Evolutionary conservation across 2,113 vertebrate species (phyloP).

Genomic region (Aptenodytes forsteri): DNA sequence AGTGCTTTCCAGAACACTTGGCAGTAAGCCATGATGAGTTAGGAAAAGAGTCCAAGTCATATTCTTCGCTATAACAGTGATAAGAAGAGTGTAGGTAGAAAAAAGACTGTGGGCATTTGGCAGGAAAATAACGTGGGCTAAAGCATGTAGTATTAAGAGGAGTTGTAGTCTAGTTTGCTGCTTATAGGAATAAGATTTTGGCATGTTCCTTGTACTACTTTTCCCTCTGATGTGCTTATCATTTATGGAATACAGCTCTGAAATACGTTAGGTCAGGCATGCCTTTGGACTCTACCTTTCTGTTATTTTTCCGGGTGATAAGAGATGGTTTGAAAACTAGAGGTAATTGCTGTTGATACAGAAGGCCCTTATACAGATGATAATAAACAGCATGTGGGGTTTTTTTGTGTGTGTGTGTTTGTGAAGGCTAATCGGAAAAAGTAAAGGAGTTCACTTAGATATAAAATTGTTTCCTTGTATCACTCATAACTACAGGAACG

Average conservation of each 20-base stretch:
- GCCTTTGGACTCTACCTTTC: not conserved
- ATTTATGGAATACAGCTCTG: not conserved
- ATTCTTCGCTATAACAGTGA: not conserved
- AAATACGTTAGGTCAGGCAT: fast-evolving
- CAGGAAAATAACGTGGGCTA: not conserved
- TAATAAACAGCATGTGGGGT: not conserved
- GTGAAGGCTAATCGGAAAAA: not conserved
- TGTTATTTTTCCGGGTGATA: not conserved
- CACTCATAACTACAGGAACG: not conserved
- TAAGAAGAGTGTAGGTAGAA: conserved; percentile 15
- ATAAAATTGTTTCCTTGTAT: not conserved
- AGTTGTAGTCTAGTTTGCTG: not conserved
- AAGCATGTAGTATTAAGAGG: not conserved
- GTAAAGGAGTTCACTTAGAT: not conserved
- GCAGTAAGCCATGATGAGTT: not conserved
- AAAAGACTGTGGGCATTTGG: not conserved
- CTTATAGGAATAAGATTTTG: not conserved
- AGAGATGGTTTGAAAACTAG: not conserved
- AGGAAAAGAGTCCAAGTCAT: conserved; percentile 12
- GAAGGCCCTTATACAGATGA: not conserved
- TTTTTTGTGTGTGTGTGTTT: not conserved
- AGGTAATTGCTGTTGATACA: not conserved
- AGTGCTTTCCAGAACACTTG: conserved; percentile 14
- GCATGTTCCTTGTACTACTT: not conserved
- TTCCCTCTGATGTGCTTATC: not conserved